phyloP scores from a whole-genome alignment of 2,888 invertebrate genomes.

The Apamea epomidion region DNA sequence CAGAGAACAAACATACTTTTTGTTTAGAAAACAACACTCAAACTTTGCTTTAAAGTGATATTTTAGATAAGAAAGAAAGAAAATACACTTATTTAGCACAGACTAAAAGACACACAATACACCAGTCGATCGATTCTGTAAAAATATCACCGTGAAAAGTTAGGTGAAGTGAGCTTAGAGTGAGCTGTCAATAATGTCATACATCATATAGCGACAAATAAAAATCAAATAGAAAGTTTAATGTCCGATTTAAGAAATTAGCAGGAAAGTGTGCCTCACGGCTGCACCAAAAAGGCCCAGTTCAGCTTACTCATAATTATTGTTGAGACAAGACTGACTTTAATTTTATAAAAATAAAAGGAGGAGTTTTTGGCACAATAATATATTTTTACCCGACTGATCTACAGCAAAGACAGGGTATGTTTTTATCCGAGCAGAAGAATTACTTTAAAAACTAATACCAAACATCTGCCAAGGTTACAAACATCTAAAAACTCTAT shows the following conservation, averaged over 20 bases:
- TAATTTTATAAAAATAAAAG: neutral
- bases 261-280: too few relatives aligned
- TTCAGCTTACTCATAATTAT: neutral
- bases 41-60: neutral
- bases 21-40: neutral
- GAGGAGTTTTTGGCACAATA: neutral
- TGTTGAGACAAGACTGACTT: neutral
- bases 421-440: neutral
- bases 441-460: slow-evolving; percentile 23
- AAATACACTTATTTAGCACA: too few relatives aligned
- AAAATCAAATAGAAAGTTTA: too few relatives aligned
- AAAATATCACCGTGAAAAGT: too few relatives aligned
- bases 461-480: neutral
- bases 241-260: too few relatives aligned
- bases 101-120: too few relatives aligned
- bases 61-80: too few relatives aligned
- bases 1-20: neutral
- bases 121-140: too few relatives aligned
- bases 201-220: too few relatives aligned
- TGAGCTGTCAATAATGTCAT: too few relatives aligned
- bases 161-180: too few relatives aligned
- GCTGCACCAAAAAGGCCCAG: too few relatives aligned
- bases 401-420: neutral
- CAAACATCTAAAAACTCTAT: slow-evolving; percentile 15
- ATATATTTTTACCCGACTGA: neutral